phyloP scores from a whole-genome alignment of 2,797 vertebrate species.

The Pangasius larnaudii region DNA sequence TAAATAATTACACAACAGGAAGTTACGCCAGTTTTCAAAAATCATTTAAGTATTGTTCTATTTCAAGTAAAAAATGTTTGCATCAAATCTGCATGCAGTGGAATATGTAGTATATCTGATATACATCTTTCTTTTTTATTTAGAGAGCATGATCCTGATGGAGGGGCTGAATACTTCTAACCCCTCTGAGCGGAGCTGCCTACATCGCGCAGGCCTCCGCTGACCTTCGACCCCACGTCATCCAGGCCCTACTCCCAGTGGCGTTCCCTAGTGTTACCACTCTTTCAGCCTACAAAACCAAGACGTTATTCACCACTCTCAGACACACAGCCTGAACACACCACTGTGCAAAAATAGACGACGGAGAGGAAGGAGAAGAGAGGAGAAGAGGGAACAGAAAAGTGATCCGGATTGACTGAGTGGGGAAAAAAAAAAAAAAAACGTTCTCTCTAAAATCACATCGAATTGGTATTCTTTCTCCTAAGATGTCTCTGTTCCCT shows the following conservation, averaged over 20 bases:
- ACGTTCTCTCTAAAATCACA: not conserved
- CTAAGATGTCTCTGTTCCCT: conserved; percentile 31
- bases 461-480: conserved; percentile 27
- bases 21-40: not conserved
- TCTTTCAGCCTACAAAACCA: conserved; percentile 26
- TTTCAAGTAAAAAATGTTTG: not conserved
- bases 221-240: conserved; percentile 39
- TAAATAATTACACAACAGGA: not conserved
- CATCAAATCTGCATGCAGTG: not conserved
- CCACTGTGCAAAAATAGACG: not conserved
- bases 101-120: not conserved
- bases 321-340: conserved; percentile 12
- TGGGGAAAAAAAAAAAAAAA: not conserved
- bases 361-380: not conserved
- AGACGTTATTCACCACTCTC: conserved; percentile 21
- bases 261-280: conserved; percentile 52
- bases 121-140: not conserved
- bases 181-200: conserved; percentile 52
- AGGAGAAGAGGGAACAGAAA: not conserved
- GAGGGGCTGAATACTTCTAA: conserved; percentile 61
- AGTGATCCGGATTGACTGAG: not conserved
- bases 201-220: conserved; percentile 33
- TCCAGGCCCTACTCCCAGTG: conserved; percentile 35
- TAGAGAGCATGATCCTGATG: conserved; percentile 58
- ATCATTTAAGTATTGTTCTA: not conserved